Evolutionary conservation across 2,113 vertebrate species (phyloP).

Genomic region (Physeter macrocephalus): DNA sequence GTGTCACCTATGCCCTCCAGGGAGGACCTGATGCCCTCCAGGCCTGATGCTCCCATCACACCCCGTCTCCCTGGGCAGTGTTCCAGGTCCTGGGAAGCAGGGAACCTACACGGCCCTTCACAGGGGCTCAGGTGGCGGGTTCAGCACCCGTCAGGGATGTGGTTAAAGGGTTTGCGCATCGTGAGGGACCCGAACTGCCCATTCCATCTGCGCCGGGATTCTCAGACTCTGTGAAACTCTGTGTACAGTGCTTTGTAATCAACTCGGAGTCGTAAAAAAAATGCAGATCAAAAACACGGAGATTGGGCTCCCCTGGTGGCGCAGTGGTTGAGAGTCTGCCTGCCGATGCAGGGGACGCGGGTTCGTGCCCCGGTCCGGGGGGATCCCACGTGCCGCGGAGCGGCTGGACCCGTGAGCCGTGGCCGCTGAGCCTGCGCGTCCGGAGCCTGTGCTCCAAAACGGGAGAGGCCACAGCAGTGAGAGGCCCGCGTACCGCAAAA

Average conservation of each 20-base stretch:
- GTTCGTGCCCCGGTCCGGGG: too few relatives aligned
- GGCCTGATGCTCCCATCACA: background rate
- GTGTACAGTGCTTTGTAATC: background rate
- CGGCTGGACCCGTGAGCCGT: too few relatives aligned
- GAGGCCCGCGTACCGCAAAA: too few relatives aligned
- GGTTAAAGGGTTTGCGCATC: rapidly evolving
- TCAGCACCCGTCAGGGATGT: background rate
- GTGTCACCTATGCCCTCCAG: rapidly evolving
- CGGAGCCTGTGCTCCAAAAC: too few relatives aligned
- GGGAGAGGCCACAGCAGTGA: too few relatives aligned
- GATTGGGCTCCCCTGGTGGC: too few relatives aligned
- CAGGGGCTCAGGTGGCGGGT: rapidly evolving
- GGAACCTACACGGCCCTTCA: background rate
- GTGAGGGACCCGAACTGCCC: background rate
- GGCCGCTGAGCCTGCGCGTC: too few relatives aligned
- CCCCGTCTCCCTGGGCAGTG: background rate
- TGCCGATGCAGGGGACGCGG: too few relatives aligned
- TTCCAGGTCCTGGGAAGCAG: background rate
- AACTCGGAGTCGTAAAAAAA: background rate
- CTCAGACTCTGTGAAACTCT: background rate
- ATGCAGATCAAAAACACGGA: background rate
- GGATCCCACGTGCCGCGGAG: too few relatives aligned
- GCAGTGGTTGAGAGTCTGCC: too few relatives aligned
- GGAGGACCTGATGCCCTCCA: too few relatives aligned
- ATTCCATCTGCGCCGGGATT: background rate